A percentile compares a stretch with the other conserved stretches of the same genome.
Conservation (phyloP, 2,888 invertebrate species). For the Ashinkailepas kermadecensis region DNA sequence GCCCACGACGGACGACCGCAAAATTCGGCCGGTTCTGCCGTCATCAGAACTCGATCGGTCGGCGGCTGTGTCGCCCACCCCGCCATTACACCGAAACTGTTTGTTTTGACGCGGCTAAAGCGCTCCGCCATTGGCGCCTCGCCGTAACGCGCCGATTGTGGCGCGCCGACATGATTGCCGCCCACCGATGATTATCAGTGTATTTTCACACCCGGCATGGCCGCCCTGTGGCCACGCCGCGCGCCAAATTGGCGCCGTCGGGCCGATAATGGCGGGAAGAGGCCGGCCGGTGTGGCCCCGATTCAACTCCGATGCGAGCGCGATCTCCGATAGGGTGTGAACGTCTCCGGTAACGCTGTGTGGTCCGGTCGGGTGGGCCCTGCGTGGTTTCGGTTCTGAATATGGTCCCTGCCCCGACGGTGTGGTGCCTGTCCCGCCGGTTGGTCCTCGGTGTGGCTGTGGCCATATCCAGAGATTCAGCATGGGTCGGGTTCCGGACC, state of each 20-base stretch:
- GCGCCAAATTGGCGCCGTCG: not conserved
- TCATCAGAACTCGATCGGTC: not conserved
- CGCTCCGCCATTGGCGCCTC: not conserved
- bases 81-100: not conserved
- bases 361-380: not conserved
- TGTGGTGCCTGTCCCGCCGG: no score
- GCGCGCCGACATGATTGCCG: not conserved
- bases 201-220: constrained; percentile 12
- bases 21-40: not conserved
- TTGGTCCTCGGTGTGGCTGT: no score
- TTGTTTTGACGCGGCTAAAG: constrained; percentile 18
- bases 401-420: no score
- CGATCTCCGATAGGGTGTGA: no score
- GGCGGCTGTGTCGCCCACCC: not conserved
- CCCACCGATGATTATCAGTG: not conserved
- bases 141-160: not conserved
- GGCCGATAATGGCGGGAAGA: constrained; percentile 5
- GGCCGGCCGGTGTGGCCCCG: not conserved
- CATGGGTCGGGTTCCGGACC: no score
- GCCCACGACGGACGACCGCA: not conserved
- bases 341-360: no score
- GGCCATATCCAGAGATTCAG: no score
- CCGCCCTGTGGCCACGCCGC: not conserved
- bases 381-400: no score
- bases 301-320: not conserved